Evolutionary conservation across 1,140 invertebrate genomes (phyloP).

Genomic region (Drosophila punjabiensis): DNA sequence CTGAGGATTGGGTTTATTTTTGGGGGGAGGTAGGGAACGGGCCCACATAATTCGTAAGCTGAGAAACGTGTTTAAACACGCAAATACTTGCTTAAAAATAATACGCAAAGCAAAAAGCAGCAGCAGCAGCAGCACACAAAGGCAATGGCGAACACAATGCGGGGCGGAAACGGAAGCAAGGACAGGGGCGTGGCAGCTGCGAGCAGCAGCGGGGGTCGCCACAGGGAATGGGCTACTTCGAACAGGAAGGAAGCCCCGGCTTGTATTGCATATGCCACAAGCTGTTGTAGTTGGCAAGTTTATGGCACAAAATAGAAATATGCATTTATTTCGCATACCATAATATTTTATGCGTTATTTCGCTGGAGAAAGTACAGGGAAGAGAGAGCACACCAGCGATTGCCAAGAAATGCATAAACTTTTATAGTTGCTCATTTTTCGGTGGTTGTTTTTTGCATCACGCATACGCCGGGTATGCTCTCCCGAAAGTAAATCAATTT

Average conservation of each 20-base stretch:
- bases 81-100: conserved; percentile 84
- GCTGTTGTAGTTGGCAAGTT: conserved; percentile 51
- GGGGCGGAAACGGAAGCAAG: conserved; percentile 69
- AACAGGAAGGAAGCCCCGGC: conserved; percentile 37
- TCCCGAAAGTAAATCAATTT: conserved; percentile 69
- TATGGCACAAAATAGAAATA: conserved; percentile 70
- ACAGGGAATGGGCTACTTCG: conserved; percentile 12
- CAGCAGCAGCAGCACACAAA: conserved; percentile 34
- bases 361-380: conserved; percentile 29
- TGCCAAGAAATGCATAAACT: conserved; percentile 74
- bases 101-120: conserved; percentile 54
- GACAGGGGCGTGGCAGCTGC: conserved; percentile 14
- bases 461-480: conserved; percentile 70
- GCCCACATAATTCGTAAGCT: conserved; percentile 76
- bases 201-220: conserved; percentile 7
- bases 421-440: conserved; percentile 70
- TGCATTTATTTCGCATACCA: conserved; percentile 70
- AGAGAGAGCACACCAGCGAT: conserved; percentile 23
- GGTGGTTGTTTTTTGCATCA: conserved; percentile 48
- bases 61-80: conserved; percentile 82
- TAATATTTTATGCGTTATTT: conserved; percentile 76
- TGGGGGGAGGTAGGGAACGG: conserved; percentile 4
- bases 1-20: conserved; percentile 30
- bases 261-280: conserved; percentile 68
- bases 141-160: conserved; percentile 37